Evolutionary conservation across 2,888 invertebrate genomes (phyloP), one percentile per base, ranked within the genome.

Genomic region (Polyploca ridens): DNA sequence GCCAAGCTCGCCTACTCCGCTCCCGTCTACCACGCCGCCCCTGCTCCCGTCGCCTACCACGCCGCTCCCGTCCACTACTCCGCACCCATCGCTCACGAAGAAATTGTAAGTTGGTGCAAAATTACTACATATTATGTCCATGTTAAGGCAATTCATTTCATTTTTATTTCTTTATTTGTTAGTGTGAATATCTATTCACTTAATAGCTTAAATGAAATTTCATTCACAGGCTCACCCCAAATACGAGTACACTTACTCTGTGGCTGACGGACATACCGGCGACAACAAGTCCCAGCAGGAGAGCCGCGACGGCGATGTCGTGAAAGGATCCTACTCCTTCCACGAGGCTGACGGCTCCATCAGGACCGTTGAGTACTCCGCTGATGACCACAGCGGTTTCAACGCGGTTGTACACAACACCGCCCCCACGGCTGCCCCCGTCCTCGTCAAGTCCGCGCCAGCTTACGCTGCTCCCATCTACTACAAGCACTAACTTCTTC

Each of bases 261-360:
- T 95, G 1, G 87, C 91, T 70, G 94, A 94, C 79, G 84, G 87
- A 27, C 92, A 93, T 81, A 93, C 94, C 78, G 94, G 94, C 58
- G 94, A 94, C 86, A 86, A 90, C 81, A 93, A 94, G 82, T 85
- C 87, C 71, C 93, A 93, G 78, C 91, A 93, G 71, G 94, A 95
- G 76, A 70, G 74, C 68, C 85, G 89, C 65, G 93, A 93, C 69
- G 94, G 94, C 60, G 94, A 94, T 75, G 88, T 88, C 1, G 94
- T 94, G 62, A 90, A 92, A 77, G 94, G 94, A 69, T 85, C 88
- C 19, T 93, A 94, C 86, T 90, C 90, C 27, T 84, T 94, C 73
- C 86, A 88, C 67, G 93, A 94, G 77, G 90, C 94, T 64, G 94
- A 94, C 74, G 94, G 94, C 76, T 93, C 93, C 78, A 79, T 90